phyloP scores from a whole-genome alignment of 2,888 invertebrate genomes.

The Lysandra coridon region DNA sequence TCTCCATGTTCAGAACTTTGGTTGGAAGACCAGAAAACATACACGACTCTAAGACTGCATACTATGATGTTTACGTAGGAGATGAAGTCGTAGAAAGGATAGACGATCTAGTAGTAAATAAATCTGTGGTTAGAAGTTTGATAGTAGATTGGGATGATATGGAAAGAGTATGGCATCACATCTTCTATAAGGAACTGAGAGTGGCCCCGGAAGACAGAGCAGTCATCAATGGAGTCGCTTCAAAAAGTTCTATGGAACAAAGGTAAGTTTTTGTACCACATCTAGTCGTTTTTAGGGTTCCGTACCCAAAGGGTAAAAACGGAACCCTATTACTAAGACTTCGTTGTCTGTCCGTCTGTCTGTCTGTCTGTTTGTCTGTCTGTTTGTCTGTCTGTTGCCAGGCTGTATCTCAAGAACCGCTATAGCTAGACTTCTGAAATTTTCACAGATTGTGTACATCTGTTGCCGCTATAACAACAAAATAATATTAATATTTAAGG shows the following conservation, averaged over 20 bases:
- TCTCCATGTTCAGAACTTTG: conserved; percentile 62
- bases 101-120: conserved; percentile 52
- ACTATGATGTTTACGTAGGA: conserved; percentile 62
- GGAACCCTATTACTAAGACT: no score
- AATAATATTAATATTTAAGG: no score
- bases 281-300: no score
- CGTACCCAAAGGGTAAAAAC: no score
- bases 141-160: conserved; percentile 70
- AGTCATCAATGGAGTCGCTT: conserved; percentile 53
- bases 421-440: no score
- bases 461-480: no score
- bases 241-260: conserved; percentile 52
- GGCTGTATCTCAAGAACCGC: no score
- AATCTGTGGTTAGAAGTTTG: conserved; percentile 55
- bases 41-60: conserved; percentile 54
- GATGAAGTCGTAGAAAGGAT: conserved; percentile 52
- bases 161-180: conserved; percentile 68
- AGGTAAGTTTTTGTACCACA: conserved; percentile 51
- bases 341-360: no score
- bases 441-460: no score
- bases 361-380: no score
- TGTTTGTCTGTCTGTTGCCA: no score
- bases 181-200: conserved; percentile 63
- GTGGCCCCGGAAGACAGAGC: conserved; percentile 67
- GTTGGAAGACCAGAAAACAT: conserved; percentile 63